Base-by-base conservation (phyloP, 1,140 invertebrate genomes). In the Zaprionus ornatus region DNA sequence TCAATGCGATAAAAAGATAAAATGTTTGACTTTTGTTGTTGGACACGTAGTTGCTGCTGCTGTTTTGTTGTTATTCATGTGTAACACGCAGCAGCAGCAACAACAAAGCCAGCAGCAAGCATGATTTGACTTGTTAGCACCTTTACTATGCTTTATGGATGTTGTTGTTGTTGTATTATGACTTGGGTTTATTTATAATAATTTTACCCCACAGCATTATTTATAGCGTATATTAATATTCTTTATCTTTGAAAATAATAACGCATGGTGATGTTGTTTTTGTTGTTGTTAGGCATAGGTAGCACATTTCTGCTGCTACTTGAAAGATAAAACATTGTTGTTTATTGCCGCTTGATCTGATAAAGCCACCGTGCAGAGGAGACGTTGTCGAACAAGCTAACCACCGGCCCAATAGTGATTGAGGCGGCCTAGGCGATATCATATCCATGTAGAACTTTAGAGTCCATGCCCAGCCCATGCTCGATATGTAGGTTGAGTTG, bases 201-300 rank as follows among this genome's bases (percentile, higher is more conserved):
- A 90, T 88, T 90, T 76, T 76, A 79, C 73, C 84, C 80, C 59
- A 80, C 57, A 74, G 70, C 79, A 69, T 91, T 91, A 92, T 91
- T 91, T 91, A 91, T 91, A 85, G 90, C 86, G 70, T 82, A 88
- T 91, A 91, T 91, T 92, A 91, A 88, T 91, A 91, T 91, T 91
- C 86, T 92, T 92, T 92, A 91, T 92, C 90, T 81, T 91, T 91
- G 68, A 74, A 91, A 91, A 74, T 78, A 80, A 68, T 79, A 70
- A 67, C 80, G 88, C 80, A 71, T 83, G 68, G 37, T 70, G 21
- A 42, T 75, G 29, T 62, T 65, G 32, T 61, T 48, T n/a, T 42
- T 61, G 27, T 77, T 76, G 69, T 57, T 57, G 66, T 66, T 77
- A 64, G 84, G 76, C 29, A 32, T 84, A 79, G 83, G 86, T 91